A percentile compares a stretch with the other conserved stretches of the same genome.
These are phyloP conservation scores for Drosophila lini DNA, from an alignment of 1,140 invertebrate species.

Conservation along the genomic window DNA sequence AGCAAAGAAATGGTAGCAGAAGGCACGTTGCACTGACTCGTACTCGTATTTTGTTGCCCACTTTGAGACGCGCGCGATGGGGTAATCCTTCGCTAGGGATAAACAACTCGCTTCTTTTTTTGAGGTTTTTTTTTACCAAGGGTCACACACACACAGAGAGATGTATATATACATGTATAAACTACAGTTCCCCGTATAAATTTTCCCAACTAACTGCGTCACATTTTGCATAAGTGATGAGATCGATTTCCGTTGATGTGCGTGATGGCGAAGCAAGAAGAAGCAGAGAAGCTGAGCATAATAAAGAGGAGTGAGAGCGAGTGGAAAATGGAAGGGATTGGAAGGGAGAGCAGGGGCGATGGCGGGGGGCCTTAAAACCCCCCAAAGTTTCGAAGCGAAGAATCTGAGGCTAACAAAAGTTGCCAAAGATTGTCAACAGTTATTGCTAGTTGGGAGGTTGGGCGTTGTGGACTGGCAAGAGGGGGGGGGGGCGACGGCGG, in stretches of 20 bases:
- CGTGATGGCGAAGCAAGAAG: slow-evolving; percentile 48
- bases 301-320: slow-evolving; percentile 1
- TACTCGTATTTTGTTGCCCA: slow-evolving; percentile 30
- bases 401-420: slow-evolving; percentile 65
- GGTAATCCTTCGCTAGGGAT: slow-evolving; percentile 30
- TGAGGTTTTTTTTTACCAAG: slow-evolving; percentile 1
- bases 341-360: not conserved
- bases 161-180: not conserved
- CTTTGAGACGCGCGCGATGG: not conserved
- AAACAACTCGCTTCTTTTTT: slow-evolving; percentile 24
- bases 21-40: slow-evolving; percentile 10
- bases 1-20: not conserved
- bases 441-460: slow-evolving; percentile 55
- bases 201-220: slow-evolving; percentile 79
- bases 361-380: slow-evolving; percentile 9
- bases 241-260: slow-evolving; percentile 78
- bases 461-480: not conserved
- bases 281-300: slow-evolving; percentile 7
- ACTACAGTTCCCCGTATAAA: slow-evolving; percentile 47
- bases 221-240: slow-evolving; percentile 83
- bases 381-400: slow-evolving; percentile 21
- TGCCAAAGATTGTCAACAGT: slow-evolving; percentile 81
- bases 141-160: slow-evolving; percentile 15
- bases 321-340: slow-evolving; percentile 16
- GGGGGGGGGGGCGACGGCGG: not conserved